phyloP scores from a whole-genome alignment of 2,113 vertebrate species.

The Zosterops pallidus region DNA sequence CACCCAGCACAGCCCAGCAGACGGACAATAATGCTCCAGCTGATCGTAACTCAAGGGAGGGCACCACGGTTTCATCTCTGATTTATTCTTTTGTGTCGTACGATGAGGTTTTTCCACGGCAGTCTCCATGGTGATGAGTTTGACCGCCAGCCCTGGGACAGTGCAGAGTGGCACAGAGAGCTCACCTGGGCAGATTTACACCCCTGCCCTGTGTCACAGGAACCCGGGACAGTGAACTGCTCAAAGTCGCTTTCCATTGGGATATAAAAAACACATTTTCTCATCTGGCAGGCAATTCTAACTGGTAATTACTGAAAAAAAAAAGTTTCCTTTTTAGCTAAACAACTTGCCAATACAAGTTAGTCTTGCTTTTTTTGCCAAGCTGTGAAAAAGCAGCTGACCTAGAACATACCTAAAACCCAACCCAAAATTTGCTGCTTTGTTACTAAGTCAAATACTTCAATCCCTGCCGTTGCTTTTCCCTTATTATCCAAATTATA shows the following conservation, averaged over 20 bases:
- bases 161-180: not conserved
- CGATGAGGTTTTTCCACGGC: not conserved
- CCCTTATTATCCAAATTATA: not conserved
- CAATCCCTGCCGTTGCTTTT: not conserved
- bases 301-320: conserved; percentile 16
- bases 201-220: not conserved
- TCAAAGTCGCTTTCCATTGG: not conserved
- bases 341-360: not conserved
- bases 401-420: not conserved
- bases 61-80: not conserved
- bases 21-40: not conserved
- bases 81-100: conserved; percentile 52
- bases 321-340: not conserved
- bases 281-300: not conserved
- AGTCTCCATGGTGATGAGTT: conserved; percentile 56
- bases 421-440: not conserved
- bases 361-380: not conserved
- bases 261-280: not conserved
- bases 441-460: not conserved
- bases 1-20: not conserved
- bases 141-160: not conserved
- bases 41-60: not conserved
- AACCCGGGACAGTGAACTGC: not conserved
- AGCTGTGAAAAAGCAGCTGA: not conserved
- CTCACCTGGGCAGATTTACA: conserved; percentile 22